These are phyloP conservation scores for Gadus chalcogrammus DNA, from an alignment of 2,113 vertebrate genomes.

Conservation along the genomic window DNA sequence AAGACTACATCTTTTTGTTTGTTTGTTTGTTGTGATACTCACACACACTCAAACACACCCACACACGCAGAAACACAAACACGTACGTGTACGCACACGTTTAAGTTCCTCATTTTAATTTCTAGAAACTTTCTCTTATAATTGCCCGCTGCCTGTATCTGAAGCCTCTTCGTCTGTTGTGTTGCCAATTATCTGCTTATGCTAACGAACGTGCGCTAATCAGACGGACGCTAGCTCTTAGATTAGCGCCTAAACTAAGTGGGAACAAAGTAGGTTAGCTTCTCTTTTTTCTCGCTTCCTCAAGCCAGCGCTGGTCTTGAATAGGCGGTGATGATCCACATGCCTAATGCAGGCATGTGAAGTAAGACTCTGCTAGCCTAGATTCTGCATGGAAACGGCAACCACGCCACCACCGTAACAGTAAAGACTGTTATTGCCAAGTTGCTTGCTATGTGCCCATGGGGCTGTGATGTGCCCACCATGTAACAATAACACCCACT, in stretches of 20 bases:
- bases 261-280: constrained; percentile 11
- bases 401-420: constrained; percentile 11
- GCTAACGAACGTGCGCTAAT: constrained; percentile 31
- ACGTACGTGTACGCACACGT: constrained; percentile 34
- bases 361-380: not conserved
- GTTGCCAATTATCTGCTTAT: constrained; percentile 42
- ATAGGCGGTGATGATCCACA: no score
- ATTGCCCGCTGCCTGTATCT: constrained; percentile 20
- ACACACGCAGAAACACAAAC: constrained; percentile 11
- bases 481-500: constrained; percentile 6
- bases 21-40: constrained; percentile 17
- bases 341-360: not conserved
- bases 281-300: constrained; percentile 6
- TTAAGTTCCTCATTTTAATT: constrained; percentile 28
- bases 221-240: constrained; percentile 23
- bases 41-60: constrained; percentile 10
- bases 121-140: constrained; percentile 21
- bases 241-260: constrained; percentile 13
- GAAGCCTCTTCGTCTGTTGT: constrained; percentile 15
- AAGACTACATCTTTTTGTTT: constrained; percentile 12
- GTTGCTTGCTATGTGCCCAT: constrained; percentile 15
- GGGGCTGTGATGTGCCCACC: constrained; percentile 4
- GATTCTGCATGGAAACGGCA: not conserved
- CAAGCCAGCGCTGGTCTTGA: no score
- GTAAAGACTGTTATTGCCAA: constrained; percentile 15